A percentile compares a stretch with the other conserved stretches of the same genome.
phyloP scores from a whole-genome alignment of 2,113 vertebrate genomes.

The Pica pica region DNA sequence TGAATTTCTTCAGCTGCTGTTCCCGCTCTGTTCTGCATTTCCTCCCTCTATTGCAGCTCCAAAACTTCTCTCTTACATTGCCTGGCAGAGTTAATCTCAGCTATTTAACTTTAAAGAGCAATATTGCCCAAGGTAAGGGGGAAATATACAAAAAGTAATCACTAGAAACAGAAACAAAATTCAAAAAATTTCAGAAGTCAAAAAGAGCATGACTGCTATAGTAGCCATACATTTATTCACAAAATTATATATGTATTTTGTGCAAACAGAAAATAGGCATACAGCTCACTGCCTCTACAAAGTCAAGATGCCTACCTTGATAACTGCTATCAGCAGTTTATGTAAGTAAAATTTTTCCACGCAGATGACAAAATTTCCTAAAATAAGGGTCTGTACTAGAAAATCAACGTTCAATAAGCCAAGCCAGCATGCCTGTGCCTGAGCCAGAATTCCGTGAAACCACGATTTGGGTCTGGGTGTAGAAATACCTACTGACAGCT shows the following conservation, averaged over 20 bases:
- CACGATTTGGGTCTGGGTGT: background rate
- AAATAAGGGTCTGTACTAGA: background rate
- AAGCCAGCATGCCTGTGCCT: background rate
- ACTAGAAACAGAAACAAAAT: background rate
- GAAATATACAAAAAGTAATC: background rate
- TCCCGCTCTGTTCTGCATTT: background rate
- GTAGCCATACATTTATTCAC: background rate
- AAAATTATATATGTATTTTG: background rate
- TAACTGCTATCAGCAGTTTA: background rate
- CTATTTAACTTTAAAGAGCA: background rate
- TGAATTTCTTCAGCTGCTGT: background rate
- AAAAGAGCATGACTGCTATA: background rate
- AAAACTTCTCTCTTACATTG: background rate
- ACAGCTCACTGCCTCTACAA: background rate
- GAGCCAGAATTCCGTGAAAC: background rate
- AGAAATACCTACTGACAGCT: background rate
- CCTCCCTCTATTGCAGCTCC: background rate
- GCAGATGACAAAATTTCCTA: background rate
- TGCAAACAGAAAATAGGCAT: background rate
- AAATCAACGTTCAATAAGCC: background rate
- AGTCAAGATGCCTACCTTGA: background rate
- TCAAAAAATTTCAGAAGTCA: background rate
- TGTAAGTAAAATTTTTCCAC: background rate
- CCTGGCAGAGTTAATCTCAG: background rate
- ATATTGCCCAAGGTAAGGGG: background rate